Conservation (phyloP, 2,888 invertebrate genomes). For the Andrena haemorrhoa region DNA sequence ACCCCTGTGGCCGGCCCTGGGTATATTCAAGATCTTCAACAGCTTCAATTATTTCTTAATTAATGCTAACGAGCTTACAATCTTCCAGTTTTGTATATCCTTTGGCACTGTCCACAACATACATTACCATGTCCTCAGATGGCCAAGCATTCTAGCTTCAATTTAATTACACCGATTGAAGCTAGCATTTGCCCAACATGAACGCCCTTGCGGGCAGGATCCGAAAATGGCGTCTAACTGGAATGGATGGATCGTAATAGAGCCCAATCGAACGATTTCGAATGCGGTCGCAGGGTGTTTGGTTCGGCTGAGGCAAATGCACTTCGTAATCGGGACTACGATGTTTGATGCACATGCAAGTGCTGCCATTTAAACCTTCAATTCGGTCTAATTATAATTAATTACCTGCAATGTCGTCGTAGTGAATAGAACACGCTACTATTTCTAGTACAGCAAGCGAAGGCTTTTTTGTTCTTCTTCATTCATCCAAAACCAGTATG, state of each 20-base stretch:
- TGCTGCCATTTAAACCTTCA: neutral
- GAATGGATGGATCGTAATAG: conserved; percentile 2
- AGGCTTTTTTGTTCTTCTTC: neutral
- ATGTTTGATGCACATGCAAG: neutral
- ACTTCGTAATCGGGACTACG: neutral
- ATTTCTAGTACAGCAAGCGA: neutral
- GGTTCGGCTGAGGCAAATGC: neutral
- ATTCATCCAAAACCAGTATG: no score
- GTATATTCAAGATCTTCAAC: no score
- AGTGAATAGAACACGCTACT: neutral
- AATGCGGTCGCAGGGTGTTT: neutral
- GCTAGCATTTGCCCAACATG: neutral
- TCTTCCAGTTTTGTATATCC: no score
- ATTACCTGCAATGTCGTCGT: neutral
- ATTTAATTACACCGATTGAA: conserved; percentile 17
- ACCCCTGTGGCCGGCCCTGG: no score
- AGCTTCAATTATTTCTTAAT: no score
- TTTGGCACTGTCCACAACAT: no score
- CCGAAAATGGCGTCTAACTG: neutral
- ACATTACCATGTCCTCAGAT: no score
- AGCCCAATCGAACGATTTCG: conserved; percentile 1
- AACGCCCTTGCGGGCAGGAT: neutral
- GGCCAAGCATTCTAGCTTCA: neutral
- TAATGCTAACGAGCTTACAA: no score
- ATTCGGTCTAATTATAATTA: neutral